Conservation (phyloP, 2,888 invertebrate genomes). For the Lomographa bimaculata region DNA sequence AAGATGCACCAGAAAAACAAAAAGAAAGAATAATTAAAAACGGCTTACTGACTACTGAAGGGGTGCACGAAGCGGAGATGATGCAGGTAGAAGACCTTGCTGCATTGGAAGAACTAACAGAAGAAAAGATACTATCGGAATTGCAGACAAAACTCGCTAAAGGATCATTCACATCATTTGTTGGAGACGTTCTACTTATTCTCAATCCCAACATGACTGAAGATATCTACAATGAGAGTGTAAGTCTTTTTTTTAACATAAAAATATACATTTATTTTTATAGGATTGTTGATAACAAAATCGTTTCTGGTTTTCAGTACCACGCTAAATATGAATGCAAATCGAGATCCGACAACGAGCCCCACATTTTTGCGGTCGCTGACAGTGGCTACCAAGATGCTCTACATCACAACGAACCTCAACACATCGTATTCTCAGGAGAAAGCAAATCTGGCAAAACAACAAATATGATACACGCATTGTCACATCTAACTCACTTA, state of each 20-base stretch:
- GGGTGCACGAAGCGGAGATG: slow-evolving; percentile 84
- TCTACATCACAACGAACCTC: slow-evolving; percentile 93
- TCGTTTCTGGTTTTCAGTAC: slow-evolving; percentile 79
- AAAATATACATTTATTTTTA: too few species aligned
- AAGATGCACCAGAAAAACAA: slow-evolving; percentile 57
- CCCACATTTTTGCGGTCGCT: slow-evolving; percentile 95
- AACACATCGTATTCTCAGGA: slow-evolving; percentile 94
- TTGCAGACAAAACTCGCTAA: slow-evolving; percentile 86
- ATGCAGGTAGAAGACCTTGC: slow-evolving; percentile 94
- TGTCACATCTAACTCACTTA: slow-evolving; percentile 91
- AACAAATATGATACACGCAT: slow-evolving; percentile 89
- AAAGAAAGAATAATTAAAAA: slow-evolving; percentile 79
- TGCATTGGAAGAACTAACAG: slow-evolving; percentile 88
- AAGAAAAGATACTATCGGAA: slow-evolving; percentile 87
- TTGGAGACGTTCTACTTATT: slow-evolving; percentile 91
- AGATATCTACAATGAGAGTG: slow-evolving; percentile 88
- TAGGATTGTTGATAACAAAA: too few species aligned
- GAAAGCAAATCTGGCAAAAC: slow-evolving; percentile 97
- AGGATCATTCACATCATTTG: slow-evolving; percentile 89
- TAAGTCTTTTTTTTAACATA: slow-evolving; percentile 55
- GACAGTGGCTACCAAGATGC: slow-evolving; percentile 96
- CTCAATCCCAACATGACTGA: slow-evolving; percentile 91
- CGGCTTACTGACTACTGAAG: slow-evolving; percentile 73
- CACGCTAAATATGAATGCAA: slow-evolving; percentile 92
- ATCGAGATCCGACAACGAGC: slow-evolving; percentile 94